These are phyloP conservation scores for Mycteria americana DNA, from an alignment of 2,797 vertebrate genomes.

Conservation along the genomic window DNA sequence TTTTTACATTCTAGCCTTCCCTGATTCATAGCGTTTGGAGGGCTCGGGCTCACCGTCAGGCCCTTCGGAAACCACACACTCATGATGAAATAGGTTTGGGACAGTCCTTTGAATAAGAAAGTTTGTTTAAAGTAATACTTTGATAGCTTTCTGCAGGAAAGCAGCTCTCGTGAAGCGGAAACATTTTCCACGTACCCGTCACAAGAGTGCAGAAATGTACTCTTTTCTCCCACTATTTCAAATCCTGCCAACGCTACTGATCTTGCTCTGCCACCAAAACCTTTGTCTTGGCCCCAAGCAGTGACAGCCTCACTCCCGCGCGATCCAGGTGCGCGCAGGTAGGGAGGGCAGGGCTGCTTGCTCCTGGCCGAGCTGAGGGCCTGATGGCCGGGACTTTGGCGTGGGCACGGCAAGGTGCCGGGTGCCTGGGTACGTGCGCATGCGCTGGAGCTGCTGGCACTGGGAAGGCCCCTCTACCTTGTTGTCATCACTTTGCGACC, in stretches of 20 bases:
- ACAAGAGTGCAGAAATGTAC: background rate
- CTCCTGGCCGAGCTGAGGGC: background rate
- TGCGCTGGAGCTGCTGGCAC: background rate
- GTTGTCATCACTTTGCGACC: background rate
- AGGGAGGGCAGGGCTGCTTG: background rate
- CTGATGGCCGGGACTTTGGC: background rate
- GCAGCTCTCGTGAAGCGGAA: background rate
- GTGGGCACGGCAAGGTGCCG: background rate
- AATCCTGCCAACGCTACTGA: background rate
- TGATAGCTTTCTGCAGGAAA: background rate
- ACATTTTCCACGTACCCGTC: background rate
- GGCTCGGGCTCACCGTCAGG: background rate
- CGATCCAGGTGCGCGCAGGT: accelerated
- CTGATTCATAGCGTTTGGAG: background rate
- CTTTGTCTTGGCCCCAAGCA: background rate
- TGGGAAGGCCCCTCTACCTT: background rate
- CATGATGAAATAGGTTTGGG: background rate
- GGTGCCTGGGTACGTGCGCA: accelerated
- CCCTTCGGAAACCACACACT: background rate
- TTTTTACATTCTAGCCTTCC: background rate
- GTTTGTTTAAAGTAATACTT: background rate
- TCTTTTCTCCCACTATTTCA: background rate
- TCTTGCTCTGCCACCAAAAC: background rate
- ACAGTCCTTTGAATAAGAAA: background rate
- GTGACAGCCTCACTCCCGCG: accelerated